These are phyloP conservation scores for Epinotia bilunana DNA, from an alignment of 2,888 invertebrate genomes.

Conservation along the genomic window DNA sequence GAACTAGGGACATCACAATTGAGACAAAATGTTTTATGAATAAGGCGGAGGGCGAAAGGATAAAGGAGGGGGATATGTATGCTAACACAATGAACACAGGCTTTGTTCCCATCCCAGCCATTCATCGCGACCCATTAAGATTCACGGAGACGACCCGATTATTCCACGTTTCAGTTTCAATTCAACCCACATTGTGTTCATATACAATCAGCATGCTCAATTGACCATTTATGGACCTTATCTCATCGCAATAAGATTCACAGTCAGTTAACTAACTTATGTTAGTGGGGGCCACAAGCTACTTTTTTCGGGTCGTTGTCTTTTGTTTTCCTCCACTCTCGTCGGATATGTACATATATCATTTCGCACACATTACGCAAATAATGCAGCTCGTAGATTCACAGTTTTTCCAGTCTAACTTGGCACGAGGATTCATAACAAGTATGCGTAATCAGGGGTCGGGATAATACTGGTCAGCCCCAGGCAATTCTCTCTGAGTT, in stretches of 20 bases:
- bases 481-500: neutral
- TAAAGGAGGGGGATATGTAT: neutral
- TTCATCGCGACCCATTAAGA: neutral
- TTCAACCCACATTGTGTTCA: neutral
- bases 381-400: neutral
- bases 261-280: neutral
- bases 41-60: neutral
- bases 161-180: constrained; percentile 7
- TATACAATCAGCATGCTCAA: neutral
- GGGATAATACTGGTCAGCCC: neutral
- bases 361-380: neutral
- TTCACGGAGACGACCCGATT: constrained; percentile 1
- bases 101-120: neutral
- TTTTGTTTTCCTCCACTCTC: neutral
- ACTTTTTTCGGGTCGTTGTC: neutral
- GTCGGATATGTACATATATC: neutral
- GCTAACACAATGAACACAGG: constrained; percentile 6
- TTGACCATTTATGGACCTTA: neutral
- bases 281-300: neutral
- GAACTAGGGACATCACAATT: neutral
- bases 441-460: no score
- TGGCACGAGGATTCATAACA: neutral
- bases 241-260: neutral
- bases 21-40: neutral
- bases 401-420: neutral